Evolutionary conservation across 2,797 vertebrate genomes (phyloP).

Genomic region (Melanotaenia boesemani): DNA sequence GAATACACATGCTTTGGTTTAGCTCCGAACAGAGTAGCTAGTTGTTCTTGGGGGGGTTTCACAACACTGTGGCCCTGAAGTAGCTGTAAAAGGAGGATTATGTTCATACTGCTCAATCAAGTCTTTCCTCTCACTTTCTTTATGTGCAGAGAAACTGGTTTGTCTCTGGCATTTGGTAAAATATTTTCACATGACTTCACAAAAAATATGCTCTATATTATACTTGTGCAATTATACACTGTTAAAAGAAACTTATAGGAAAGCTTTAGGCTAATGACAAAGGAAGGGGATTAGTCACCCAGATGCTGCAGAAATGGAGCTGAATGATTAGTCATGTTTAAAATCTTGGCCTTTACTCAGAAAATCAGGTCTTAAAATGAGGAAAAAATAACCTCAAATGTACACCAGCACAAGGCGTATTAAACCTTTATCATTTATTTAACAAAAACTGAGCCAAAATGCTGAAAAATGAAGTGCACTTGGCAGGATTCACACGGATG

Average conservation of each 20-base stretch:
- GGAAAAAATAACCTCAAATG: too few species aligned
- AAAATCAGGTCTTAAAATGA: too few species aligned
- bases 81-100: slow-evolving; percentile 66
- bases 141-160: slow-evolving; percentile 24
- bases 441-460: too few species aligned
- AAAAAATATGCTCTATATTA: background rate
- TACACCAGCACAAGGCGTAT: too few species aligned
- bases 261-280: background rate
- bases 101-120: slow-evolving; percentile 28
- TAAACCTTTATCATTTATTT: too few species aligned
- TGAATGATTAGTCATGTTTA: background rate
- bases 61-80: slow-evolving; percentile 45
- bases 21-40: slow-evolving; percentile 30
- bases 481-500: too few species aligned
- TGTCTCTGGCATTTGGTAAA: background rate
- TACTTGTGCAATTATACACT: background rate
- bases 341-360: background rate
- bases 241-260: background rate
- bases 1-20: background rate
- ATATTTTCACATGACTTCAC: too few species aligned
- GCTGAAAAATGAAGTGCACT: too few species aligned
- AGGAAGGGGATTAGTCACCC: background rate
- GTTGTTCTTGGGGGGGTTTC: slow-evolving; percentile 41
- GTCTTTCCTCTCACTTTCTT: slow-evolving; percentile 24
- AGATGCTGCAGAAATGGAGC: background rate